phyloP scores from a whole-genome alignment of 2,113 vertebrate species.

The Chionis minor region DNA sequence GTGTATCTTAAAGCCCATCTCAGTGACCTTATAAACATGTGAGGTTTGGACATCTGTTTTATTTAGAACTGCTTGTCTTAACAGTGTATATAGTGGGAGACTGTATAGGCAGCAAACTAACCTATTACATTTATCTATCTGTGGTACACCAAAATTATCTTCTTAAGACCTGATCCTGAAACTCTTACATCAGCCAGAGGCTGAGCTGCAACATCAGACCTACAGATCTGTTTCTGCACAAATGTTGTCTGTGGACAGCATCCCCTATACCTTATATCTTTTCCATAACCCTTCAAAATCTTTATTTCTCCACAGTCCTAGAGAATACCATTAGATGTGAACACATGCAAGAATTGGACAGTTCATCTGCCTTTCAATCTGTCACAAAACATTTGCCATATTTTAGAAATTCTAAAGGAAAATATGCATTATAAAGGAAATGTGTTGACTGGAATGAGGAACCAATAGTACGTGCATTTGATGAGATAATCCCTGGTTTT shows the following conservation, averaged over 20 bases:
- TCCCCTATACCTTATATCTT: neutral
- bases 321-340: neutral
- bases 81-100: neutral
- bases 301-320: neutral
- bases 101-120: constrained; percentile 1
- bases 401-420: neutral
- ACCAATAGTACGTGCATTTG: accelerated
- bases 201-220: neutral
- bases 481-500: neutral
- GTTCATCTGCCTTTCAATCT: neutral
- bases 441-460: neutral
- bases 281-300: neutral
- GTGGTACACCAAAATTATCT: neutral
- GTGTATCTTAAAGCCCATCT: constrained; percentile 40
- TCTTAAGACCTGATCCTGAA: neutral
- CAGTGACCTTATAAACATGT: neutral
- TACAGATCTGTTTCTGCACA: neutral
- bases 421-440: neutral
- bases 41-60: neutral
- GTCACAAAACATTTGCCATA: neutral
- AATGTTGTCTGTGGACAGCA: neutral
- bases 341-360: neutral
- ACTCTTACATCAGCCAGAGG: neutral
- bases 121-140: neutral
- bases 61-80: neutral